Evolutionary conservation across 2,888 invertebrate genomes (phyloP).

Genomic region (Volucella zonaria): DNA sequence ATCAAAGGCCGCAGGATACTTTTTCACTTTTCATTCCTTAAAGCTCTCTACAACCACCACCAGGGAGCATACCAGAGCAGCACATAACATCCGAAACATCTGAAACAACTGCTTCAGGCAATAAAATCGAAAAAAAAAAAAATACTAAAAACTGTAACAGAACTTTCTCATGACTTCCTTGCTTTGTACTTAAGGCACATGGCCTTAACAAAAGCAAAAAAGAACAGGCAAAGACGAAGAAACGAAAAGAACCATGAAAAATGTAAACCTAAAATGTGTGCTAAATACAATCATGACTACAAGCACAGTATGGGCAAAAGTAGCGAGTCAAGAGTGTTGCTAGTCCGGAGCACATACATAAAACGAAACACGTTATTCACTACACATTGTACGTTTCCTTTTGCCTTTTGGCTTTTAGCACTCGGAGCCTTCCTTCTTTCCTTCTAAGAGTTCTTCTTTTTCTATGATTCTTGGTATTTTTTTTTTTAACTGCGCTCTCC

Average conservation of each 20-base stretch:
- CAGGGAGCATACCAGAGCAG: not conserved
- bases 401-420: no score
- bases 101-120: constrained; percentile 8
- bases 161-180: constrained; percentile 69
- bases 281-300: constrained; percentile 67
- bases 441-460: constrained; percentile 12
- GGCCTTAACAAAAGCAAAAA: constrained; percentile 16
- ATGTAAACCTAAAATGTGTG: constrained; percentile 67
- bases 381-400: constrained; percentile 57
- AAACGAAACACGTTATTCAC: constrained; percentile 53
- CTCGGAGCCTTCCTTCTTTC: constrained; percentile 11
- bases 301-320: constrained; percentile 14
- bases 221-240: not conserved
- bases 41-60: constrained; percentile 44
- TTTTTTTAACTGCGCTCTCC: not conserved
- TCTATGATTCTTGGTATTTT: not conserved
- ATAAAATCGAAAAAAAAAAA: constrained; percentile 8
- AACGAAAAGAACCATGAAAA: constrained; percentile 48
- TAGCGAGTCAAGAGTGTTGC: not conserved
- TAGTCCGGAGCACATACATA: not conserved
- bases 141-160: constrained; percentile 45
- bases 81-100: constrained; percentile 42
- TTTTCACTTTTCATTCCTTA: constrained; percentile 67
- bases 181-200: constrained; percentile 58
- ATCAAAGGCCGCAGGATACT: constrained; percentile 71